Percentiles rank a stretch among this genome's conserved stretches.
phyloP scores from a whole-genome alignment of 1,140 invertebrate species.

The Eubasilissa regina region DNA sequence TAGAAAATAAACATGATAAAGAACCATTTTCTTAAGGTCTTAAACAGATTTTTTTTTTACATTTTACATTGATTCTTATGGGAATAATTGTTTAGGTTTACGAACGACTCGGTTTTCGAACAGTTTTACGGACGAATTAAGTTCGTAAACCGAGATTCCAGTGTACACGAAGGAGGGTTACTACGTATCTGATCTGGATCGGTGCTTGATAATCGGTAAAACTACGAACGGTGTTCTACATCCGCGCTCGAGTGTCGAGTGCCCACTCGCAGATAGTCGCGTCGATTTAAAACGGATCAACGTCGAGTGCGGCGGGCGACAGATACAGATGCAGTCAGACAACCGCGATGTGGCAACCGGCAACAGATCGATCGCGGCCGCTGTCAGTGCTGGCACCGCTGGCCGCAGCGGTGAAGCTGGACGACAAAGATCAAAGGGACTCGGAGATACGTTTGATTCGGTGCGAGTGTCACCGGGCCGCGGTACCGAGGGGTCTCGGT shows the following conservation, averaged over 20 bases:
- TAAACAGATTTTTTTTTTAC: too few species aligned
- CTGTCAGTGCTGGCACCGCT: background rate
- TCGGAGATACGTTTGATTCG: too few species aligned
- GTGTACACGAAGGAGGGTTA: too few species aligned
- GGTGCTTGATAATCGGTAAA: slow-evolving; percentile 21
- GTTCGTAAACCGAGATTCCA: too few species aligned
- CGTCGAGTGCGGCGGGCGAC: slow-evolving; percentile 10
- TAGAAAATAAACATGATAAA: too few species aligned
- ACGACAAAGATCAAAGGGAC: slow-evolving; percentile 23
- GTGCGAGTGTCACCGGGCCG: background rate
- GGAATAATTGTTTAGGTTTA: too few species aligned
- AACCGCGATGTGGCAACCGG: background rate
- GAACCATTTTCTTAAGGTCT: too few species aligned
- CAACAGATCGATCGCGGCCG: slow-evolving; percentile 14
- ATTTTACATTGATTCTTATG: too few species aligned
- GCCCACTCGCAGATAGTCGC: slow-evolving; percentile 28
- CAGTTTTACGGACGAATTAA: too few species aligned
- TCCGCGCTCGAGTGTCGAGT: slow-evolving; percentile 6
- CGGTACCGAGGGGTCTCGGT: background rate
- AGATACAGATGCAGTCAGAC: slow-evolving; percentile 7
- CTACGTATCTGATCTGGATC: too few species aligned
- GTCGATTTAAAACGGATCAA: slow-evolving; percentile 29
- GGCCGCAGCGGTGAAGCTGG: background rate
- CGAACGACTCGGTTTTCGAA: too few species aligned
- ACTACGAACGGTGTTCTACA: slow-evolving; percentile 14